A percentile compares a stretch with the other conserved stretches of the same genome.
These are phyloP conservation scores for Nudaria mundana DNA, from an alignment of 2,888 invertebrate species.

Conservation along the genomic window DNA sequence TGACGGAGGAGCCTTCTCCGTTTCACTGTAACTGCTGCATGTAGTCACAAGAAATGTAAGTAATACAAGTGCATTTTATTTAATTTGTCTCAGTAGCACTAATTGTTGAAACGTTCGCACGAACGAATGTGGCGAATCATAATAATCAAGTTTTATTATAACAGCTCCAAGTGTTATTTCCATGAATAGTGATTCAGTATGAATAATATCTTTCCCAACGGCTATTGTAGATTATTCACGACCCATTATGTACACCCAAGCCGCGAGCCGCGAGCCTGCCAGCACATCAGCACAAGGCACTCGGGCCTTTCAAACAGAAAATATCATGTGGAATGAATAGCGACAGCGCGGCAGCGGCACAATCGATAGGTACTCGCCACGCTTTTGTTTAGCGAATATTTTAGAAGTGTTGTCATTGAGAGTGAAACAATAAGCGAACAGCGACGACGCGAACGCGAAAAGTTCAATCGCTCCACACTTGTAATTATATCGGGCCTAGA, in stretches of 20 bases:
- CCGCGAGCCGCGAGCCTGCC: too few species aligned
- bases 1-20: constrained; percentile 39
- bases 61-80: constrained; percentile 52
- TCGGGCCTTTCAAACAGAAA: constrained; percentile 61
- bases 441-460: constrained; percentile 26
- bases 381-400: constrained; percentile 63
- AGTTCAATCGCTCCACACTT: constrained; percentile 27
- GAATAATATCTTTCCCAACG: constrained; percentile 59
- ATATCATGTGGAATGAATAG: constrained; percentile 63
- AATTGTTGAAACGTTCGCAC: constrained; percentile 44
- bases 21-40: constrained; percentile 27
- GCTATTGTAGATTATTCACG: constrained; percentile 67
- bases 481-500: constrained; percentile 17
- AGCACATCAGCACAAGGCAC: too few species aligned
- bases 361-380: constrained; percentile 25
- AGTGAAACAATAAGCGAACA: constrained; percentile 44
- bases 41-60: constrained; percentile 43
- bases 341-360: too few species aligned
- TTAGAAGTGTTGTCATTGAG: constrained; percentile 59
- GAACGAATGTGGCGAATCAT: constrained; percentile 57
- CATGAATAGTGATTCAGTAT: constrained; percentile 50
- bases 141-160: constrained; percentile 54
- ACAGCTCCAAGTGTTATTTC: constrained; percentile 51
- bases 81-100: constrained; percentile 43
- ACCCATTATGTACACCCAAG: constrained; percentile 67